These are phyloP conservation scores for Amblyopsis hoosieri DNA, from an alignment of 2,797 vertebrate species.

Conservation along the genomic window DNA sequence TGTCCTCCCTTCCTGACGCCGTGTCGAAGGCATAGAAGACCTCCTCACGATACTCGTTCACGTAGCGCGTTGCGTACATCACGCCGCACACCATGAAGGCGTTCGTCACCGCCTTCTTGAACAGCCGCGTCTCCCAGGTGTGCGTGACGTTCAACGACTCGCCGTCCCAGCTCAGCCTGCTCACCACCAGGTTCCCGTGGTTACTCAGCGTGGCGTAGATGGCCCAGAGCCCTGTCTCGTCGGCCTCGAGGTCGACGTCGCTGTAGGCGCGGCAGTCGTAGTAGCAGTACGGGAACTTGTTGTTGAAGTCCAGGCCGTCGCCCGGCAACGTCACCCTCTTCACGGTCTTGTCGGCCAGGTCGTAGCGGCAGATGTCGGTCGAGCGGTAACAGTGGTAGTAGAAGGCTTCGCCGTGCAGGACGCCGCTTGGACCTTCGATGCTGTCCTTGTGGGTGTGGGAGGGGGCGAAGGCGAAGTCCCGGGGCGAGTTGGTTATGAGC, in stretches of 20 bases:
- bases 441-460: conserved; percentile 38
- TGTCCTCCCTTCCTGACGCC: conserved; percentile 65
- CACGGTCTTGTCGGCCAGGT: conserved; percentile 53
- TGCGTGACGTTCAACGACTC: conserved; percentile 60
- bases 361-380: conserved; percentile 68
- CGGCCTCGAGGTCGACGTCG: conserved; percentile 71
- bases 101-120: conserved; percentile 74
- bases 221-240: conserved; percentile 73
- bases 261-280: conserved; percentile 67
- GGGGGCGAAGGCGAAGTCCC: conserved; percentile 47
- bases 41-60: conserved; percentile 62
- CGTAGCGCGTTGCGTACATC: conserved; percentile 72
- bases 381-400: conserved; percentile 72
- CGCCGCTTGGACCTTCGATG: conserved; percentile 69
- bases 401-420: conserved; percentile 62
- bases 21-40: conserved; percentile 79
- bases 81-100: conserved; percentile 77
- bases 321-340: conserved; percentile 53
- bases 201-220: conserved; percentile 70
- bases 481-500: conserved; percentile 63
- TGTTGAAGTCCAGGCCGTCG: conserved; percentile 55
- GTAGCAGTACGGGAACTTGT: conserved; percentile 79
- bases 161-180: conserved; percentile 58
- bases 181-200: conserved; percentile 74
- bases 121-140: conserved; percentile 74